Conservation (phyloP, 2,113 vertebrate genomes). For the Rhizomys pruinosus region DNA sequence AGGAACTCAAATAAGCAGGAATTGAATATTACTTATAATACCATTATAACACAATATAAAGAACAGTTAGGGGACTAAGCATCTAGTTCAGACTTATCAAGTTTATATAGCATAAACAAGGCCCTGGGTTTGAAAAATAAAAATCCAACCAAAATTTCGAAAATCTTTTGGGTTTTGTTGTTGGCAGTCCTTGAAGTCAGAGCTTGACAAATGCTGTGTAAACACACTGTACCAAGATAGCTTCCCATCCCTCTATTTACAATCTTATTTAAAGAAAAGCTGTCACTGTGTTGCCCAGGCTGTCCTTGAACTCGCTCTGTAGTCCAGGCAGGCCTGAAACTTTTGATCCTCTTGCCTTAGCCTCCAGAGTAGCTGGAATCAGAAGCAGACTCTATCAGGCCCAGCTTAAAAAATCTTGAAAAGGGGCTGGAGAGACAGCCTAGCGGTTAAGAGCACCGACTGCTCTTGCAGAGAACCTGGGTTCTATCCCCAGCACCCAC, state of each 20-base stretch:
- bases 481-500: too few relatives aligned
- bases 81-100: background rate
- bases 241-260: background rate
- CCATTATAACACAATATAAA: background rate
- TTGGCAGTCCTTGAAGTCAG: background rate
- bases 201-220: background rate
- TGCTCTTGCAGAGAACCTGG: too few relatives aligned
- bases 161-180: background rate
- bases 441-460: too few relatives aligned
- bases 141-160: background rate
- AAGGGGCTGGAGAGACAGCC: too few relatives aligned
- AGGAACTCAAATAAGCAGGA: background rate
- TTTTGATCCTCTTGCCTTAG: background rate
- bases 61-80: background rate
- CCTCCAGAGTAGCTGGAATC: background rate
- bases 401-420: background rate
- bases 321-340: background rate
- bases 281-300: background rate
- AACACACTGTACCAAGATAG: too few relatives aligned
- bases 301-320: background rate
- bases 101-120: background rate
- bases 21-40: slow-evolving; percentile 33
- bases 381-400: background rate
- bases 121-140: background rate
- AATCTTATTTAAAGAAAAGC: too few relatives aligned